Evolutionary conservation across 2,797 vertebrate species (phyloP).

Genomic region (Sebastes ruberrimus): DNA sequence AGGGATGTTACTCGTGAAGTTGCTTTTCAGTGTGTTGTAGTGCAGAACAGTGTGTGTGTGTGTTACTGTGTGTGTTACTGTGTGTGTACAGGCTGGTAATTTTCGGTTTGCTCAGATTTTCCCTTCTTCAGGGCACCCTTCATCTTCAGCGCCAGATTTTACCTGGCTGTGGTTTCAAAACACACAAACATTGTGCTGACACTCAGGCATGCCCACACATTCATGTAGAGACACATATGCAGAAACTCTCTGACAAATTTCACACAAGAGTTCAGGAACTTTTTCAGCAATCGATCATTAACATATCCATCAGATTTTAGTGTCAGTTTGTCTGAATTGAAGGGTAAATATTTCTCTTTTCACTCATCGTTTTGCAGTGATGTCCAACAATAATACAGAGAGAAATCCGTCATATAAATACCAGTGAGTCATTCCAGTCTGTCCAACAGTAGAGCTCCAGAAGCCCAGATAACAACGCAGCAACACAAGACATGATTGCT

Average conservation of each 20-base stretch:
- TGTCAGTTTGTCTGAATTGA: not conserved
- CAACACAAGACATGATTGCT: not conserved
- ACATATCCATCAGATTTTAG: not conserved
- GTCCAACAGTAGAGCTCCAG: not conserved
- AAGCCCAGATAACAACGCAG: not conserved
- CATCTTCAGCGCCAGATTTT: constrained; percentile 24
- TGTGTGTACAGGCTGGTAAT: constrained; percentile 7
- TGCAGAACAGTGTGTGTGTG: not conserved
- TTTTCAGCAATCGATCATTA: not conserved
- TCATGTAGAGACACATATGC: constrained; percentile 48
- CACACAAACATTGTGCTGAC: constrained; percentile 16
- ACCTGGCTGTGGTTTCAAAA: constrained; percentile 19
- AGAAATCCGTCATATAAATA: not conserved
- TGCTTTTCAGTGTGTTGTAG: not conserved
- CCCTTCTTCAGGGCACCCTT: constrained; percentile 51
- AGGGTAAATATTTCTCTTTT: not conserved
- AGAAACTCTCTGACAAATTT: not conserved
- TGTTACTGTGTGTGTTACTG: not conserved
- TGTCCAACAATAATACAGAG: no score
- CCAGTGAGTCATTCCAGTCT: not conserved
- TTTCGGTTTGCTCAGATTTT: constrained; percentile 59
- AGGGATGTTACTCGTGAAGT: not conserved
- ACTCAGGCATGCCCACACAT: constrained; percentile 33
- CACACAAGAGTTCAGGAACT: constrained; percentile 6
- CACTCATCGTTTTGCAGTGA: accelerated